A percentile compares a stretch with the other conserved stretches of the same genome.
phyloP scores from a whole-genome alignment of 2,888 invertebrate species.

The Yponomeuta evonymella region DNA sequence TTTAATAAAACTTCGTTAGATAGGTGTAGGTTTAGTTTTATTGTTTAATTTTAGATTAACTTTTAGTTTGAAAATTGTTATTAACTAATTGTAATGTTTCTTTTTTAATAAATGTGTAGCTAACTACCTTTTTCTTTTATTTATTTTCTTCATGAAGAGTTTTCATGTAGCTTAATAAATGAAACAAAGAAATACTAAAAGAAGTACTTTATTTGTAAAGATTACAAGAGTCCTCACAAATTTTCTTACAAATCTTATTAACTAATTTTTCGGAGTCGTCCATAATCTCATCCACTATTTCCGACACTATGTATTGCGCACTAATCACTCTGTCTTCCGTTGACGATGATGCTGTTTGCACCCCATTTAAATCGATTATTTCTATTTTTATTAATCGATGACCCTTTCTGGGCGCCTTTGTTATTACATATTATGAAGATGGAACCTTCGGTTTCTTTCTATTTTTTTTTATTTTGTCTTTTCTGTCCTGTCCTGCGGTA shows the following conservation, averaged over 20 bases:
- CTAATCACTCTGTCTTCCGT: conserved; percentile 4
- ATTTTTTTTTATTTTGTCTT: not conserved
- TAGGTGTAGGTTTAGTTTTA: too few relatives aligned
- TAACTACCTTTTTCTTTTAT: too few relatives aligned
- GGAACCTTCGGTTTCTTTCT: not conserved
- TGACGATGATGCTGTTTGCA: not conserved
- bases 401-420: not conserved
- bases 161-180: too few relatives aligned
- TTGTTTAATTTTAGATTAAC: too few relatives aligned
- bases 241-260: not conserved
- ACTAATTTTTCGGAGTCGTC: not conserved
- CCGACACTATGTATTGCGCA: not conserved
- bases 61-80: too few relatives aligned
- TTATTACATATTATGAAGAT: conserved; percentile 1
- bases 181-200: too few relatives aligned
- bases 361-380: not conserved
- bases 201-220: not conserved
- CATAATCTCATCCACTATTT: conserved; percentile 6
- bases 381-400: not conserved
- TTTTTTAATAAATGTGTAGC: too few relatives aligned
- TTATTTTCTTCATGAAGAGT: too few relatives aligned
- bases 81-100: too few relatives aligned
- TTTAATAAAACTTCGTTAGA: too few relatives aligned
- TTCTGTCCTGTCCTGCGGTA: not conserved
- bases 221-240: not conserved